These are phyloP conservation scores for Chrosomus eos DNA, from an alignment of 2,797 vertebrate species.

Conservation along the genomic window DNA sequence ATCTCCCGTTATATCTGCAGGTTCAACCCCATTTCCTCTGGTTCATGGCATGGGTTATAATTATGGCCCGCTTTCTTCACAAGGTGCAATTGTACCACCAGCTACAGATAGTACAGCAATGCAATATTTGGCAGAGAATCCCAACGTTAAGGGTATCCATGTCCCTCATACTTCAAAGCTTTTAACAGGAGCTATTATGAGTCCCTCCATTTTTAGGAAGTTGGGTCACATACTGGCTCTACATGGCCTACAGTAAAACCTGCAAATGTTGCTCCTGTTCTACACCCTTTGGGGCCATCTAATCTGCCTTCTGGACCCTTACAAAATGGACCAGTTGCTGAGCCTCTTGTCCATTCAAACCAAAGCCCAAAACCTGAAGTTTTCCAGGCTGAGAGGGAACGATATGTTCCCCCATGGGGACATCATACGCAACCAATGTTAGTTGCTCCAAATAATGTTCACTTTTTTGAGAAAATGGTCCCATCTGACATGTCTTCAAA, in stretches of 20 bases:
- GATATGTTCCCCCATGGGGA: neutral
- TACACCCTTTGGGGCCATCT: neutral
- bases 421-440: neutral
- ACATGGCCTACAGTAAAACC: neutral
- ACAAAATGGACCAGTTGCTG: neutral
- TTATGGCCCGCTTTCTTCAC: neutral
- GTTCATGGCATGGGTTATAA: slow-evolving; percentile 10
- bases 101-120: neutral
- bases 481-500: neutral
- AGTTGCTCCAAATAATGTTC: neutral
- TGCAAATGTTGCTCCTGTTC: neutral
- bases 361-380: neutral
- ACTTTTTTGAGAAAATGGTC: neutral
- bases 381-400: neutral
- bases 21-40: neutral
- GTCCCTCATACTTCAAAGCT: neutral
- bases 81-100: neutral
- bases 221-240: neutral
- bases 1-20: neutral
- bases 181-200: neutral
- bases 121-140: neutral
- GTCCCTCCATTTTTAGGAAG: neutral
- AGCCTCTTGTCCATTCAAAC: neutral
- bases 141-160: neutral
- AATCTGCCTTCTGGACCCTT: neutral